These are phyloP conservation scores for Hyperopisus bebe DNA, from an alignment of 2,113 vertebrate species.

Conservation along the genomic window DNA sequence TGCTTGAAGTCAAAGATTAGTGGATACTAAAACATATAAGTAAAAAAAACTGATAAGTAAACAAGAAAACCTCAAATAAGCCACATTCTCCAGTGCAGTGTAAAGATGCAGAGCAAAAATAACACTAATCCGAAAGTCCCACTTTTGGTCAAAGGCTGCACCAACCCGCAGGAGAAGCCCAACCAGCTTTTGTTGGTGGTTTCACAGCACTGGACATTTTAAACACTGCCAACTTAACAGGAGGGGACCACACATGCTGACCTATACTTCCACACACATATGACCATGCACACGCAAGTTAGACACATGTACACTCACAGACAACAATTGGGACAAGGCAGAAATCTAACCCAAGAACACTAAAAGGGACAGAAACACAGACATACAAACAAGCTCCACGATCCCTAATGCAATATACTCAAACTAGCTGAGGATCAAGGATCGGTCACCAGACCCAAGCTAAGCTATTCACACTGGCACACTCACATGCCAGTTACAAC, in stretches of 20 bases:
- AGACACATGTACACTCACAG: neutral
- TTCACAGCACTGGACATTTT: conserved; percentile 37
- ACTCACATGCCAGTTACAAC: neutral
- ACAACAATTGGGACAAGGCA: neutral
- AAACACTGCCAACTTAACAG: neutral
- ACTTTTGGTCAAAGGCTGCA: conserved; percentile 12
- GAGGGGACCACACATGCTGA: conserved; percentile 41
- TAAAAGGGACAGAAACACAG: neutral
- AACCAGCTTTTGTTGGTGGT: neutral
- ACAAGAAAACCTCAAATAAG: neutral
- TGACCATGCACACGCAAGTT: conserved; percentile 24
- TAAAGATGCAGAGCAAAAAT: neutral
- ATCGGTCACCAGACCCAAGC: neutral
- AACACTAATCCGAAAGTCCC: neutral
- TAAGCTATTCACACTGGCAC: neutral
- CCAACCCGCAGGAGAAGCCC: conserved; percentile 2
- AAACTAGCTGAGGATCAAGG: neutral
- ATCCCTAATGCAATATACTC: neutral
- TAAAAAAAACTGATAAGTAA: neutral
- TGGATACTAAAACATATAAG: neutral
- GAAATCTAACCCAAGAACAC: neutral
- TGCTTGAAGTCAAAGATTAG: neutral
- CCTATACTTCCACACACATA: conserved; percentile 35
- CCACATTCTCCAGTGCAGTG: neutral
- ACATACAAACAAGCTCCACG: neutral